Evolutionary conservation across 2,113 vertebrate genomes (phyloP), one percentile per base, ranked within the genome.

Genomic region (Halcyon senegalensis): DNA sequence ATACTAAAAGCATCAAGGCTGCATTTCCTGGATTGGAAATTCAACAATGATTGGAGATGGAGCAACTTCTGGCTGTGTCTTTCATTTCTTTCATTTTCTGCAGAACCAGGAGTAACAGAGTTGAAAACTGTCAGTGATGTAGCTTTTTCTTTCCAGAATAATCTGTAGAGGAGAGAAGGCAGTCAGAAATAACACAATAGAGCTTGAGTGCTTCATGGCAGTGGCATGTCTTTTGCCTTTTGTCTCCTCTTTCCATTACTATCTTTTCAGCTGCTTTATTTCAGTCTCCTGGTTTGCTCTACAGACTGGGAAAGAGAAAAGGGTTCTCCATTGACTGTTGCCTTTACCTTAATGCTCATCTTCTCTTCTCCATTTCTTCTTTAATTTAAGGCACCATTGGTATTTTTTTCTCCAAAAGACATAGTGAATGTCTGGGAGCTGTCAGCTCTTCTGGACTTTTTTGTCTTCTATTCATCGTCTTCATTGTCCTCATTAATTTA

Each of bases 381-480:
- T 90, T 77, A 62, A 84, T 62, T 92, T 86, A 89, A 85, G 68
- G 53, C 48, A 79, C 41, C 7, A 2, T 51, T 63, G 51, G 39
- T 55, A 44, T 50, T 66, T 84, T 84, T 62, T 76, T 50, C 28
- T 75, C 37, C 48, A 48, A 48, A 67, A 79, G 39, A 48, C 37
- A 51, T 33, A 96, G 94, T 63, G 70, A 87, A 92, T 41, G n/a
- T 30, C 67, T 77, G 48, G 82, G 59, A 91, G 24, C 95, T 93
- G 55, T 88, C 82, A 87, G 74, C 48, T 95, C 69, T 75, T 81
- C 85, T 67, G 66, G 51, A 90, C 66, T 67, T 77, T 44, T 92
- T 93, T 94, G 73, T 96, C 86, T 93, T 96, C 87, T 94, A 89
- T 88, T 95, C 83, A 81, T 91, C 79, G 63, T 96, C 93, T 96